These are phyloP conservation scores for Margaritifera margaritifera DNA, from an alignment of 2,888 invertebrate species.

Conservation along the genomic window DNA sequence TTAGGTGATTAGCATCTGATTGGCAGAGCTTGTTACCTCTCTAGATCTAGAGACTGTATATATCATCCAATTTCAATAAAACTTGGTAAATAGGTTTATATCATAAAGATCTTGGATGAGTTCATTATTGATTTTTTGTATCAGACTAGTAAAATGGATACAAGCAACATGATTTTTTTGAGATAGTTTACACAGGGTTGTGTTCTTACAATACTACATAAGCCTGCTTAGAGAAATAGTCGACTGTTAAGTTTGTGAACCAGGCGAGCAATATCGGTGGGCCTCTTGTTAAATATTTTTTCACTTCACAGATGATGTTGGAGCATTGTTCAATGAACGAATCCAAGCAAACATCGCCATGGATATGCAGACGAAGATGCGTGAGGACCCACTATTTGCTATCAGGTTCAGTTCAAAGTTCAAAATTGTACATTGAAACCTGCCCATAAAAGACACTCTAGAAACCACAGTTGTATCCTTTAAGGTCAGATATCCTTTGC, in stretches of 20 bases:
- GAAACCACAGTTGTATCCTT: neutral
- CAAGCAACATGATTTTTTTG: too few species aligned
- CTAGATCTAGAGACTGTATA: too few species aligned
- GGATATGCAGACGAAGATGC: constrained; percentile 89
- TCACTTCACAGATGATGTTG: constrained; percentile 54
- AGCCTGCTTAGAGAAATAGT: neutral
- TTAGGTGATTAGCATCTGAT: too few species aligned
- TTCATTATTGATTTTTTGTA: too few species aligned
- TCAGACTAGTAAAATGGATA: too few species aligned
- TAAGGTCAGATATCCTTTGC: neutral
- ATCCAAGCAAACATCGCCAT: constrained; percentile 75
- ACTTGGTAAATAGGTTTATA: too few species aligned
- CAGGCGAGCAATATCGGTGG: too few species aligned
- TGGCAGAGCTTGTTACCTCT: too few species aligned
- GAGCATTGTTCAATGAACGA: constrained; percentile 64
- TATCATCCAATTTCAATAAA: too few species aligned
- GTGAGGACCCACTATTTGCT: constrained; percentile 93
- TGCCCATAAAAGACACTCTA: neutral
- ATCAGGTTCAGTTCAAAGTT: constrained; percentile 77
- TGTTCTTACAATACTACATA: too few species aligned
- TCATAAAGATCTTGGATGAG: too few species aligned
- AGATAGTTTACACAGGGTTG: too few species aligned
- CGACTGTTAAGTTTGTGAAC: neutral
- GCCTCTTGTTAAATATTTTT: neutral
- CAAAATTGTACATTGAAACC: neutral